Percentiles rank a stretch among this genome's conserved stretches.
Evolutionary conservation across 2,113 vertebrate species (phyloP).

Genomic region (Choloepus hoffmanni): DNA sequence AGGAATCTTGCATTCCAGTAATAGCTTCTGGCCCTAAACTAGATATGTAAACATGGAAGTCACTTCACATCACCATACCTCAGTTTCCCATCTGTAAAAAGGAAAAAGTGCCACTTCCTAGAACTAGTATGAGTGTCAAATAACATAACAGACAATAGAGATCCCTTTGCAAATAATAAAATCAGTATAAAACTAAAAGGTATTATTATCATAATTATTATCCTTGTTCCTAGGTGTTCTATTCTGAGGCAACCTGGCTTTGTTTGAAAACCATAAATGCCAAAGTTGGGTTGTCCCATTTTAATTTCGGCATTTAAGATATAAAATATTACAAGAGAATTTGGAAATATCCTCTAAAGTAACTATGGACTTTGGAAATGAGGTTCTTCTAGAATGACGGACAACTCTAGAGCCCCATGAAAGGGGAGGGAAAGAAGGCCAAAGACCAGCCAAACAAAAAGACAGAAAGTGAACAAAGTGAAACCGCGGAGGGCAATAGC

Average conservation of each 20-base stretch:
- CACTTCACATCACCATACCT: neutral
- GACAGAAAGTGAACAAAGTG: neutral
- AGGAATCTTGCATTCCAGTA: neutral
- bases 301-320: neutral
- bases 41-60: neutral
- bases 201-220: neutral
- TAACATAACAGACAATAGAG: neutral
- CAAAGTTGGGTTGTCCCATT: neutral
- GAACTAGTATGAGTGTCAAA: neutral
- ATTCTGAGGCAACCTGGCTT: neutral
- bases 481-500: neutral
- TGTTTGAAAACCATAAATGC: neutral
- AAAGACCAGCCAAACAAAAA: neutral
- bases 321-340: neutral
- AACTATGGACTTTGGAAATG: neutral
- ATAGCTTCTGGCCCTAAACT: neutral
- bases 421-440: neutral
- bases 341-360: neutral
- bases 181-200: neutral
- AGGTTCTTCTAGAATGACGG: neutral
- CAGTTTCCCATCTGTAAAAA: slow-evolving; percentile 30
- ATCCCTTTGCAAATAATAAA: neutral
- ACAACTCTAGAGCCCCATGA: neutral
- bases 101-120: slow-evolving; percentile 2
- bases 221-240: neutral